phyloP scores from a whole-genome alignment of 2,888 invertebrate species.

The Drosophila putrida region DNA sequence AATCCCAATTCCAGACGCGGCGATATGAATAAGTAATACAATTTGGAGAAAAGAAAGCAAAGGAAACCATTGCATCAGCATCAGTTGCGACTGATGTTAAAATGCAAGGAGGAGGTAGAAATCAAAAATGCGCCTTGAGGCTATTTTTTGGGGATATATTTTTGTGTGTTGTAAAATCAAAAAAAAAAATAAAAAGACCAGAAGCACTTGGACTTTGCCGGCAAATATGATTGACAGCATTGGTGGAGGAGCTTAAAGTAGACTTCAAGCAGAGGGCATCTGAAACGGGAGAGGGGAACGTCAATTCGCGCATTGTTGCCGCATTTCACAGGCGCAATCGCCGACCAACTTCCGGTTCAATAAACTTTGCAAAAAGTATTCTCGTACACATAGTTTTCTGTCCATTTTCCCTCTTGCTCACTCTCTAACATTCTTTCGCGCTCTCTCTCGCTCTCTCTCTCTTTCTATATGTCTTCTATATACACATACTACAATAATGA shows the following conservation, averaged over 20 bases:
- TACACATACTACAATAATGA: slow-evolving; percentile 67
- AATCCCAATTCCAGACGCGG: slow-evolving; percentile 29
- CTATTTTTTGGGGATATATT: slow-evolving; percentile 27
- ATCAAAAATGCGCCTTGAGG: slow-evolving; percentile 61
- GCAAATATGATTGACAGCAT: slow-evolving; percentile 51
- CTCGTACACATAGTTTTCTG: slow-evolving; percentile 63
- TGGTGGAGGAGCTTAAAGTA: slow-evolving; percentile 29
- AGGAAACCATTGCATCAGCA: slow-evolving; percentile 30
- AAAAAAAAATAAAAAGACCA: slow-evolving; percentile 2
- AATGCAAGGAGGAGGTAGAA: slow-evolving; percentile 22
- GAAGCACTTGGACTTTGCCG: slow-evolving; percentile 18
- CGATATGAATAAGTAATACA: slow-evolving; percentile 58
- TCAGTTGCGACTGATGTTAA: neutral
- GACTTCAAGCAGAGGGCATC: slow-evolving; percentile 52
- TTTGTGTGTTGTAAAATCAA: neutral
- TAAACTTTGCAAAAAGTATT: slow-evolving; percentile 75
- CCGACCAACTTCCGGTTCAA: slow-evolving; percentile 75
- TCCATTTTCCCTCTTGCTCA: neutral
- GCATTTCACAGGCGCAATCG: slow-evolving; percentile 65
- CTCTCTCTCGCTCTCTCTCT: neutral
- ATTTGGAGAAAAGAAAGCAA: slow-evolving; percentile 25
- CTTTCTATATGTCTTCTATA: slow-evolving; percentile 14
- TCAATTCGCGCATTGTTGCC: slow-evolving; percentile 67
- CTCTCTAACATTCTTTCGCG: neutral
- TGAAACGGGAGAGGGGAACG: slow-evolving; percentile 4